Percentiles rank a stretch among this genome's conserved stretches.
phyloP scores from a whole-genome alignment of 2,888 invertebrate genomes.

The Microctonus brassicae region DNA sequence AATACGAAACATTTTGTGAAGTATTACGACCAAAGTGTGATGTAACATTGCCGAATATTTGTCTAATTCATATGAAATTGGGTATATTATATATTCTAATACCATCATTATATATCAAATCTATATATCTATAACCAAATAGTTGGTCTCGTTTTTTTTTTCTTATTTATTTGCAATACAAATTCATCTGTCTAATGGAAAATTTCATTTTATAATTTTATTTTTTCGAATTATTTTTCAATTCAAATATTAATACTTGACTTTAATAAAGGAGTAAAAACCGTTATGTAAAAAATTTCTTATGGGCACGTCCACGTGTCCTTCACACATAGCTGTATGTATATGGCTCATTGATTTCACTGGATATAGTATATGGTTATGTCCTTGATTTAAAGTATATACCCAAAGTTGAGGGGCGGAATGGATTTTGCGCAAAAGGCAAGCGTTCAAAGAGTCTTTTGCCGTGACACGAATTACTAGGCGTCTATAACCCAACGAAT shows the following conservation, averaged over 20 bases:
- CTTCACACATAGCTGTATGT: conserved; percentile 1
- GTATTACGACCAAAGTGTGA: background rate
- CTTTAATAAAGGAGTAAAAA: background rate
- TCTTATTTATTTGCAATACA: no score
- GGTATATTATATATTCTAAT: background rate
- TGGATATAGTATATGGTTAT: conserved; percentile 1
- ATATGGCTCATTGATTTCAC: conserved; percentile 27
- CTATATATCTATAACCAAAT: background rate
- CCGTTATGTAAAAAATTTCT: background rate
- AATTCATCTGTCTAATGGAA: no score
- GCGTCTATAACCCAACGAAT: conserved; percentile 52
- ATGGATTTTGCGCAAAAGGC: conserved; percentile 31
- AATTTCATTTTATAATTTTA: no score
- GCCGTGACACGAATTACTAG: conserved; percentile 62
- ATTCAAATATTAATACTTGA: no score
- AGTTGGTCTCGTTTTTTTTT: no score
- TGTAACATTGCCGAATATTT: background rate
- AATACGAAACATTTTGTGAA: background rate
- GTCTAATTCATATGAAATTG: background rate
- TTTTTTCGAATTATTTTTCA: no score
- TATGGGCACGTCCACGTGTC: background rate
- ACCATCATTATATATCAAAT: background rate
- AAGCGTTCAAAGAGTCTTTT: conserved; percentile 43
- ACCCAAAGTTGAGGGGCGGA: conserved; percentile 27
- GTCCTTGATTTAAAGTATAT: conserved; percentile 31